phyloP scores from a whole-genome alignment of 2,113 vertebrate genomes.

The Cheirogaleus medius region DNA sequence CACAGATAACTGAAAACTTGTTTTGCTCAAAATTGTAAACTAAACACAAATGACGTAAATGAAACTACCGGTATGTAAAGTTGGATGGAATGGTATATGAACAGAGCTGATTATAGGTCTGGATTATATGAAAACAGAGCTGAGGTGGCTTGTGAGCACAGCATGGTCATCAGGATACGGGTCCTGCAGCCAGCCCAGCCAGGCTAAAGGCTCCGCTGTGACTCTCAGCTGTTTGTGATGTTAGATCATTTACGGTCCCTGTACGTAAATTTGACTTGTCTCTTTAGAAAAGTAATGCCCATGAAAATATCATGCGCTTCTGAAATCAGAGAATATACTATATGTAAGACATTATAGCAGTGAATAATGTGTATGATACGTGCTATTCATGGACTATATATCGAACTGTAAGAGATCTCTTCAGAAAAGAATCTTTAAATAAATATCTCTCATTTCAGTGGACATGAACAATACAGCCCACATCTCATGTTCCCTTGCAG shows the following conservation, averaged over 20 bases:
- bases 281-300: neutral
- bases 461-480: neutral
- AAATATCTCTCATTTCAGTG: neutral
- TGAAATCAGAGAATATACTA: neutral
- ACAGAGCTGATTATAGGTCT: too few relatives aligned
- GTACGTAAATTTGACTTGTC: neutral
- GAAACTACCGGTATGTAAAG: too few relatives aligned
- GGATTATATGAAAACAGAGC: too few relatives aligned
- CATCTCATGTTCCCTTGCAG: neutral
- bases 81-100: too few relatives aligned
- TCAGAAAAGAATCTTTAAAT: neutral
- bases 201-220: neutral
- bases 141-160: neutral
- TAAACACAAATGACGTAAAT: too few relatives aligned
- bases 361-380: neutral
- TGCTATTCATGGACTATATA: neutral
- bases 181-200: neutral
- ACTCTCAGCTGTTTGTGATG: neutral
- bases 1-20: too few relatives aligned
- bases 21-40: too few relatives aligned
- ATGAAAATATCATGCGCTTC: neutral
- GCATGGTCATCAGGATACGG: neutral
- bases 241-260: neutral
- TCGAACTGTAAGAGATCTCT: too few relatives aligned
- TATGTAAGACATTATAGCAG: neutral